Evolutionary conservation across 2,888 invertebrate species (phyloP).

Genomic region (Conus canariensis): DNA sequence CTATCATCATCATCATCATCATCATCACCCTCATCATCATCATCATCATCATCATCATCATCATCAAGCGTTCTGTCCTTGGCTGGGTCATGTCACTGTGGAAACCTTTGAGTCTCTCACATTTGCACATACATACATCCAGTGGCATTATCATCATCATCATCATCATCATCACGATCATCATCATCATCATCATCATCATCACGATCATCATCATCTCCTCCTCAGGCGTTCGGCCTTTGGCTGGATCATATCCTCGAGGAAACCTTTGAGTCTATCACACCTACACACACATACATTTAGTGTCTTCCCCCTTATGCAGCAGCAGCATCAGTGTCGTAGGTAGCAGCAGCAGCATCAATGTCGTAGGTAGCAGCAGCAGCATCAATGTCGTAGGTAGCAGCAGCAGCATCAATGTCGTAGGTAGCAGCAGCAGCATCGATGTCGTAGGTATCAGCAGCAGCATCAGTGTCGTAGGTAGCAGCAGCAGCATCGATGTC

Average conservation of each 20-base stretch:
- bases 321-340: too few relatives aligned
- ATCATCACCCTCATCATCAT: not conserved
- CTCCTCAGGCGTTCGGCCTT: too few relatives aligned
- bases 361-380: not conserved
- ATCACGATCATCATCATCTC: not conserved
- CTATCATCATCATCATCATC: too few relatives aligned
- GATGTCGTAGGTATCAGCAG: not conserved
- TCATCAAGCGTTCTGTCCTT: not conserved
- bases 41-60: conserved; percentile 6
- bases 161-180: not conserved
- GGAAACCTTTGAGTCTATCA: too few relatives aligned
- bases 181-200: not conserved
- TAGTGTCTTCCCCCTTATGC: too few relatives aligned
- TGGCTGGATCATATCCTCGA: too few relatives aligned
- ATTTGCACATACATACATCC: not conserved
- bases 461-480: not conserved
- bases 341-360: too few relatives aligned
- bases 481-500: not conserved
- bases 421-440: not conserved
- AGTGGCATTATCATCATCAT: not conserved
- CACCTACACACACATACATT: too few relatives aligned
- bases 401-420: not conserved
- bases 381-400: not conserved
- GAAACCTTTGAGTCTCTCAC: not conserved
- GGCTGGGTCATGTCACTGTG: not conserved